Conservation (phyloP, 2,797 vertebrate genomes). For the Hippopotamyrus pictus region DNA sequence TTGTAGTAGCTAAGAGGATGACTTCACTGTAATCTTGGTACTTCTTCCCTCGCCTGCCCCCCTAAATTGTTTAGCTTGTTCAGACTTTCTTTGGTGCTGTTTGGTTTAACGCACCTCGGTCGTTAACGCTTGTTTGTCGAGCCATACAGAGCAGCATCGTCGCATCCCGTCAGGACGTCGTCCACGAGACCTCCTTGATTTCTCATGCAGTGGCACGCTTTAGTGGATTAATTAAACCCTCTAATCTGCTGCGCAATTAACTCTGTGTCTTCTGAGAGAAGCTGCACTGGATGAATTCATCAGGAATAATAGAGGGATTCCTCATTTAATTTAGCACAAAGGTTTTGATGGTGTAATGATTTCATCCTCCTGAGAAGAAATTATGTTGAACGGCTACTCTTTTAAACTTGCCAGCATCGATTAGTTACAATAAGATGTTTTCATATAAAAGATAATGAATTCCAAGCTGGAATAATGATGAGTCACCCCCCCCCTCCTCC, state of each 20-base stretch:
- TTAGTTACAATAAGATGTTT: constrained; percentile 21
- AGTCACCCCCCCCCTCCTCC: background rate
- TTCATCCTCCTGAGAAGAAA: constrained; percentile 14
- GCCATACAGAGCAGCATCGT: background rate
- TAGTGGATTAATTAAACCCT: constrained; percentile 1
- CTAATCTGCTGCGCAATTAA: constrained; percentile 14
- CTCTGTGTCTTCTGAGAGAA: constrained; percentile 6
- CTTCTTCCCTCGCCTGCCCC: background rate
- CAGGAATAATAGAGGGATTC: constrained; percentile 12
- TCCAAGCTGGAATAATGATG: background rate
- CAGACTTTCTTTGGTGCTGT: background rate
- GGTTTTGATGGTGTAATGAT: constrained; percentile 17
- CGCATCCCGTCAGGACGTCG: background rate
- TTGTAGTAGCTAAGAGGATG: background rate
- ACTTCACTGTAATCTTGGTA: background rate
- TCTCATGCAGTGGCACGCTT: background rate
- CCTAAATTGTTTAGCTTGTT: background rate
- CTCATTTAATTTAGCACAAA: constrained; percentile 1
- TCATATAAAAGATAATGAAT: constrained; percentile 14
- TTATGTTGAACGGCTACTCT: constrained; percentile 4
- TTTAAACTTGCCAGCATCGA: constrained; percentile 13
- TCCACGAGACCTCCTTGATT: background rate
- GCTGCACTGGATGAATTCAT: constrained; percentile 8
- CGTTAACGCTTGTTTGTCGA: background rate
- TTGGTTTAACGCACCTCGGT: background rate